These are phyloP conservation scores for Acleris emargana DNA, from an alignment of 2,888 invertebrate species.

Conservation along the genomic window DNA sequence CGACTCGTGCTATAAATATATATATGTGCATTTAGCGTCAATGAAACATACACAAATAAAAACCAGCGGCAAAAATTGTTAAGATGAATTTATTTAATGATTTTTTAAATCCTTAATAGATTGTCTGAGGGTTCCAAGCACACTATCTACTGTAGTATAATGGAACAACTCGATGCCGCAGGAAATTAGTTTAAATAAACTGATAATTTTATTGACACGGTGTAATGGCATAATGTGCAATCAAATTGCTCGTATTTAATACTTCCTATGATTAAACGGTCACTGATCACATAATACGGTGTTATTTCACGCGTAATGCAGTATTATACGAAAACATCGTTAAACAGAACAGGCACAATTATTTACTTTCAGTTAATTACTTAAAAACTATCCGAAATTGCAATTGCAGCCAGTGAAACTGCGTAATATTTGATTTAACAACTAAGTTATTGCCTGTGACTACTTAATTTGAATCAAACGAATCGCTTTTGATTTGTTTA, in stretches of 20 bases:
- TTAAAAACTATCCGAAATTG: neutral
- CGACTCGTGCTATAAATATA: no score
- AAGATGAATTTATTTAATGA: no score
- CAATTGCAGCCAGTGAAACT: constrained; percentile 7
- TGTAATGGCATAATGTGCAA: neutral
- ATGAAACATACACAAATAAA: no score
- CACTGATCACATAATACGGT: constrained; percentile 40
- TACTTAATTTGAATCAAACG: neutral
- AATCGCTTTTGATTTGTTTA: no score
- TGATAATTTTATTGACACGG: no score
- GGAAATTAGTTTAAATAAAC: no score
- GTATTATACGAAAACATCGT: constrained; percentile 22
- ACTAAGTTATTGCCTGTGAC: neutral
- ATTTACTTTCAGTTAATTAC: constrained; percentile 26
- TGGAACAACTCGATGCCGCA: no score
- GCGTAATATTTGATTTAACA: neutral
- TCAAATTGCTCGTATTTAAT: neutral
- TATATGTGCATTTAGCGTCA: no score
- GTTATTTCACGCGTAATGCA: constrained; percentile 17
- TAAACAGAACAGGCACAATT: constrained; percentile 21
- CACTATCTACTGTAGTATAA: no score
- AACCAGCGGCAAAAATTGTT: no score
- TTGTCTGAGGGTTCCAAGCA: no score
- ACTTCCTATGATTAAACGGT: constrained; percentile 12
- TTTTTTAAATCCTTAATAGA: no score